These are phyloP conservation scores for Platysteira castanea DNA, from an alignment of 2,113 vertebrate genomes.

Conservation along the genomic window DNA sequence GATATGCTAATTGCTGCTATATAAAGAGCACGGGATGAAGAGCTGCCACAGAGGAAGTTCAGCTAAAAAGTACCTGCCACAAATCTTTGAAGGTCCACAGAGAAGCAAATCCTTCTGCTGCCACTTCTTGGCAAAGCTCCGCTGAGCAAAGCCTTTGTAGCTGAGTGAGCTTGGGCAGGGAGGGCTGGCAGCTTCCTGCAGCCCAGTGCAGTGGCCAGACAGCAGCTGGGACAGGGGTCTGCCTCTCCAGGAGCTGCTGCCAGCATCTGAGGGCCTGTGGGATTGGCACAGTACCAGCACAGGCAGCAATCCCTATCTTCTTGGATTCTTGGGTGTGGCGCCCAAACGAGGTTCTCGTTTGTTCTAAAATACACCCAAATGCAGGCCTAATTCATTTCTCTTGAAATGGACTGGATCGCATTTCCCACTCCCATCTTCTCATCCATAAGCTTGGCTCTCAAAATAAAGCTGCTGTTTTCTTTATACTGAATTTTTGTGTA, in stretches of 20 bases:
- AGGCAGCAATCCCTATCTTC: neutral
- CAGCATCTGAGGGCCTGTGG: neutral
- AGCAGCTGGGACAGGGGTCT: neutral
- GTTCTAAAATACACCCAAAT: neutral
- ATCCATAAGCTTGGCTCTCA: neutral
- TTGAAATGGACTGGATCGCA: neutral
- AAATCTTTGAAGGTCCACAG: slow-evolving; percentile 11
- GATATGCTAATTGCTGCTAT: slow-evolving; percentile 57
- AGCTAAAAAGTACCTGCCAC: neutral
- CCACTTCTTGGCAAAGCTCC: neutral
- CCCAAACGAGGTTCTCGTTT: rapidly evolving
- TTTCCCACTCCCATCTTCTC: neutral
- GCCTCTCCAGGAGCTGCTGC: neutral
- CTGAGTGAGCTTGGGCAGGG: neutral
- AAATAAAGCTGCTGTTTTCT: neutral
- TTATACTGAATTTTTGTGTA: neutral
- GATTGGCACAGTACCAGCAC: rapidly evolving
- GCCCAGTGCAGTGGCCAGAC: neutral
- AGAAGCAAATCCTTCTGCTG: neutral
- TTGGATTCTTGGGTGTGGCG: neutral
- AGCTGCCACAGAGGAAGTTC: slow-evolving; percentile 29
- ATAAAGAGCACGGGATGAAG: slow-evolving; percentile 20
- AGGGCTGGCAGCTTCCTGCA: neutral
- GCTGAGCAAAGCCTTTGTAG: neutral
- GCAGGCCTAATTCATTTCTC: neutral